Conservation (phyloP, 2,113 vertebrate genomes). For the Muscicapa adusta region DNA sequence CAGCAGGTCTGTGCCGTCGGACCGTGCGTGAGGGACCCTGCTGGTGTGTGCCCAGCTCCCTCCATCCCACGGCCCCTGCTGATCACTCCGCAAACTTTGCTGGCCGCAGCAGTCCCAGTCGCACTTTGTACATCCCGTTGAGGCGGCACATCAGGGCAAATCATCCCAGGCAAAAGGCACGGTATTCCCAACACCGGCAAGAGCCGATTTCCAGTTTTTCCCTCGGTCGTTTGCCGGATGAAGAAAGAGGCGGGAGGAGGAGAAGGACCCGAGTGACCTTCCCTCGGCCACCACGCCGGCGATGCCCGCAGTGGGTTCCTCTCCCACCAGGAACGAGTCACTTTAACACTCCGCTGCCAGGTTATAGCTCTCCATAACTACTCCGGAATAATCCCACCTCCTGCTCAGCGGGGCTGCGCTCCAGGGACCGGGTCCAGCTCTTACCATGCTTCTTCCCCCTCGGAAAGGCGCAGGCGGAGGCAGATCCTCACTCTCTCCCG, state of each 20-base stretch:
- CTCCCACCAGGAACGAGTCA: neutral
- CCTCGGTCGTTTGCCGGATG: neutral
- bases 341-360: neutral
- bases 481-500: slow-evolving; percentile 14
- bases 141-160: neutral
- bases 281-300: neutral
- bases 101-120: neutral
- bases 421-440: neutral
- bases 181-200: slow-evolving; percentile 37
- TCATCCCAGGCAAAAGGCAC: slow-evolving; percentile 58
- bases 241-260: neutral
- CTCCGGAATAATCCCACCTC: slow-evolving; percentile 41
- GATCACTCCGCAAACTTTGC: slow-evolving; percentile 33
- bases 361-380: slow-evolving; percentile 1
- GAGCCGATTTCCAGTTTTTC: neutral
- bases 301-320: neutral
- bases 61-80: neutral
- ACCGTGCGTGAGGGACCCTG: neutral
- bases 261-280: neutral
- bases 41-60: neutral
- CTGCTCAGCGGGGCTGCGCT: neutral
- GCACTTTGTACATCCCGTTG: slow-evolving; percentile 52
- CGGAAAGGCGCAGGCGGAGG: neutral
- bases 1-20: neutral
- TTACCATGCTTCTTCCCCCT: neutral